Evolutionary conservation across 1,140 invertebrate species (phyloP), one percentile per base, ranked within the genome.

Genomic region (Pentalonia nigronervosa): DNA sequence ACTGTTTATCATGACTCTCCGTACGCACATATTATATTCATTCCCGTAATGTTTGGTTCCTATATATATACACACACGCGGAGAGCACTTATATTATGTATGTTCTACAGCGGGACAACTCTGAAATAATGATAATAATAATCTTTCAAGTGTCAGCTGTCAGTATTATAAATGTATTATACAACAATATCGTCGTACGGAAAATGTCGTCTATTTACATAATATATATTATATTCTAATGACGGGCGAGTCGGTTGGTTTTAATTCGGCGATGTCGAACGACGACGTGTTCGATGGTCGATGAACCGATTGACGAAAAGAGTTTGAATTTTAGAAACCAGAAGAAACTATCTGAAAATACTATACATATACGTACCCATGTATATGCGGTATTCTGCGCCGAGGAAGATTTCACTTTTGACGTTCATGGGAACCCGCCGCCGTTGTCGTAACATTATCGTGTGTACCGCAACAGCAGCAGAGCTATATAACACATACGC

Each of bases 401-500:
- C 34, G 48, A 89, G n/a, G 48, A 53, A 36, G 88, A 89, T 89
- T 89, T 89, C 88, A 89, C 88, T 89, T 89, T 89, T 89, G 48
- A 89, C 88, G 50, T 53, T 25, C 88, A 36, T 53, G 88, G 87
- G 87, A 89, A 89, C 87, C 36, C 47, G 17, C 86, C 88, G 47
- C 30, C 11, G 60, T n/a, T n/a, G 83, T 56, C 88, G 88, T 89
- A 89, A 89, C 50, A 41, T 89, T 89, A 36, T 56, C n/a, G 48
- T 50, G 88, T 41, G 48, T 30, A 56, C 45, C 30, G 86, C 86
- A n/a, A 30, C 60, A 67, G 60, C 60, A 76, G n/a, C 11, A 76
- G 30, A 76, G 30, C 30, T 67, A 67, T 67, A 67, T 53, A 53
- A 53, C 50, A n/a, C 60, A 67, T 30, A n/a, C 14, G n/a, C 30